phyloP scores from a whole-genome alignment of 2,888 invertebrate genomes.

The Drosophila cracens region DNA sequence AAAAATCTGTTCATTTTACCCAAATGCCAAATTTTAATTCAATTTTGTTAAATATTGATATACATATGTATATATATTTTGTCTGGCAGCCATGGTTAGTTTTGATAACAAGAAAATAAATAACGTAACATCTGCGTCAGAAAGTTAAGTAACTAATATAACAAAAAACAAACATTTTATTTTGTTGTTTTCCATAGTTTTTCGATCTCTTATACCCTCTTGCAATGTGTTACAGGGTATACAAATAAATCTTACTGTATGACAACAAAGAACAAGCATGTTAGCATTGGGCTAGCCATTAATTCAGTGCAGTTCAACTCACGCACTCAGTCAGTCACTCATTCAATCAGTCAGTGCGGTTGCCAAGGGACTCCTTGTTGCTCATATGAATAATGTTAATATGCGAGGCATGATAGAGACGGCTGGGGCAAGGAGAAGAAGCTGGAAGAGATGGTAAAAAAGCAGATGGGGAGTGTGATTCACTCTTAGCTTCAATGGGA shows the following conservation, averaged over 20 bases:
- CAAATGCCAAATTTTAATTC: no score
- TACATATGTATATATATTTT: not conserved
- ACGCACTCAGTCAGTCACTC: conserved; percentile 28
- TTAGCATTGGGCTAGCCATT: conserved; percentile 6
- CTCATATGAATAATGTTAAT: conserved; percentile 74
- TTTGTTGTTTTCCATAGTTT: not conserved
- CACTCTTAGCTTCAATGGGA: conserved; percentile 17
- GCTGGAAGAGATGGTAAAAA: not conserved
- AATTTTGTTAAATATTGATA: not conserved
- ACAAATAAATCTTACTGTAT: conserved; percentile 2
- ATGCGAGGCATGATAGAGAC: conserved; percentile 52
- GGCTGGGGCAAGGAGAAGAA: not conserved
- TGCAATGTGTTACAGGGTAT: not conserved
- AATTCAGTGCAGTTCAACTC: conserved; percentile 12
- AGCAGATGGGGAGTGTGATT: not conserved
- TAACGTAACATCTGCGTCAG: not conserved
- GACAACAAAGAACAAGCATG: conserved; percentile 13
- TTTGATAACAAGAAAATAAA: not conserved
- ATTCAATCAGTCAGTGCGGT: conserved; percentile 58
- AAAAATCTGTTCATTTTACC: not conserved
- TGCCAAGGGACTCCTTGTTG: conserved; percentile 68
- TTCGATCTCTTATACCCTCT: not conserved
- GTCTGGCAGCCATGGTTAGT: not conserved
- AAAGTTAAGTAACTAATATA: not conserved
- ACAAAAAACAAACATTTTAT: not conserved